Base-by-base conservation (phyloP, 2,797 vertebrate genomes). In the Heteromormyrus szaboi region DNA sequence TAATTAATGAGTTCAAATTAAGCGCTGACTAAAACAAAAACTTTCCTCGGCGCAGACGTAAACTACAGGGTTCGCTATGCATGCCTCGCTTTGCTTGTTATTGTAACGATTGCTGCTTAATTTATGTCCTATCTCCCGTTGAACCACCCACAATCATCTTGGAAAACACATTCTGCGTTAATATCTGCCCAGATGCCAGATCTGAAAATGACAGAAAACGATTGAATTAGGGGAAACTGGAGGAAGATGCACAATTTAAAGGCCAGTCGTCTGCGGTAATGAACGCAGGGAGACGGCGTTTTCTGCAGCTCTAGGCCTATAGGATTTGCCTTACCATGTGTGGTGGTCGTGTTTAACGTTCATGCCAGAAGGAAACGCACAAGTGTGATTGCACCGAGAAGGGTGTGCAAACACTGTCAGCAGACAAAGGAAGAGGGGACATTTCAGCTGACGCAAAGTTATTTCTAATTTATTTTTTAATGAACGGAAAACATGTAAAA, bases 1-100 rank as follows among this genome's bases (percentile, higher is more conserved):
- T 88, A 50, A 88, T 88, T 88, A 88, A 72, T 76, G 62, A 88
- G 48, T 22, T 88, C n/a, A 50, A 85, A 50, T 50, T 50, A 76
- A 51, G 9, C 12, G 62, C 46, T 29, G 59, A 41, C 65, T 76
- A 8, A 76, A 76, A 81, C 41, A 22, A 81, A 44, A 81, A 81
- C 17, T 81, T 81, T 46, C 41, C 76, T 81, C 76, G 8, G 76
- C 41, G 37, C 41, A 29, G 37, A 79, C 5, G 76, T 81, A 81
- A 81, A 81, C 17, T 9, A 19, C 41, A 44, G 19, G 76, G 76
- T 81, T n/a, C 41, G 19, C 2, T 4, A 14, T 19, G 19, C 51
- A 25, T 3, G 25, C 29, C 8, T 85, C 50, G 25, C 53, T 33
- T 17, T 14, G 22, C 51, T 54, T 54, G 84, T 53, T 85, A 29